Evolutionary conservation across 2,113 vertebrate genomes (phyloP).

Genomic region (Pristiophorus japonicus): DNA sequence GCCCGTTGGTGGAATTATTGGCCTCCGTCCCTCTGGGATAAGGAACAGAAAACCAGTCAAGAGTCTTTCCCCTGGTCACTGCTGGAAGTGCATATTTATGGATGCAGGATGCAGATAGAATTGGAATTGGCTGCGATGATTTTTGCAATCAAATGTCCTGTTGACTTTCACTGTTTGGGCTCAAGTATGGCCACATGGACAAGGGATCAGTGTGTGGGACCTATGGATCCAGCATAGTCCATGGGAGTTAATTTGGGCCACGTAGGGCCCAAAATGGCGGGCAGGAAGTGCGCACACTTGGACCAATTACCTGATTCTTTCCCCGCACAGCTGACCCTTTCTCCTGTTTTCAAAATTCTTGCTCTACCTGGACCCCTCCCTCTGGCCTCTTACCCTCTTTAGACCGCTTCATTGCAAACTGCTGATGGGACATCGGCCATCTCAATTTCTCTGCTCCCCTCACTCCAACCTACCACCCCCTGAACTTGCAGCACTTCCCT

Average conservation of each 20-base stretch:
- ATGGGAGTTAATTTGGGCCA: not conserved
- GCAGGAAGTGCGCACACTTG: not conserved
- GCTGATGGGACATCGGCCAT: no score
- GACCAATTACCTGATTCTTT: not conserved
- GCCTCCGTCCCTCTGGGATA: not conserved
- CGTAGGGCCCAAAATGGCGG: not conserved
- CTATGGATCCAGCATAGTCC: not conserved
- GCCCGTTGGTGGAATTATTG: not conserved
- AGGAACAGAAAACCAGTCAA: not conserved
- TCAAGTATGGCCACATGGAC: not conserved
- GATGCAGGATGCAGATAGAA: no score
- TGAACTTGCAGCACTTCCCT: no score
- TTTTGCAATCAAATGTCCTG: not conserved
- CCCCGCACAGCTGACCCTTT: no score
- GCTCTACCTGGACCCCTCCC: no score
- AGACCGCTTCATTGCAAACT: no score
- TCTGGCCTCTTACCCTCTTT: no score
- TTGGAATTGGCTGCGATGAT: not conserved
- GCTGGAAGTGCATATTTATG: not conserved
- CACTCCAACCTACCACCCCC: no score
- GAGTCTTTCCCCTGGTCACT: not conserved
- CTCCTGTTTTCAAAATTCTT: no score
- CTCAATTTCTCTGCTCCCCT: no score
- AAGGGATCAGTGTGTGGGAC: not conserved
- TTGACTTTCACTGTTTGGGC: not conserved